Percentiles rank a stretch among this genome's conserved stretches.
phyloP scores from a whole-genome alignment of 2,888 invertebrate genomes.

The Apotomis turbidana region DNA sequence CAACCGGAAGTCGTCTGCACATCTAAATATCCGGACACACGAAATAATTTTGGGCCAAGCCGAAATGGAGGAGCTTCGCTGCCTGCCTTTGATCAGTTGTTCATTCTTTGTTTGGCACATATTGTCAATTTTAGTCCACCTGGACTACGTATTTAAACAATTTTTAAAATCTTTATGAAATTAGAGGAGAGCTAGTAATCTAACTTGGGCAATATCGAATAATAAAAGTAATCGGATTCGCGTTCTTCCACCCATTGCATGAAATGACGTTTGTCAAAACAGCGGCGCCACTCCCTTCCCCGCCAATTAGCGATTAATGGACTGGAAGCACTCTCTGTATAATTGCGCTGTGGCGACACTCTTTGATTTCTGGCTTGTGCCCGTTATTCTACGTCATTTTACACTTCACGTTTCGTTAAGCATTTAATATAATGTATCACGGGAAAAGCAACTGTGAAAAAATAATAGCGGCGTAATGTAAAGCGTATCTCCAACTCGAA shows the following conservation, averaged over 20 bases:
- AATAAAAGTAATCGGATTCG: not conserved
- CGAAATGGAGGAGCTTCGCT: no score
- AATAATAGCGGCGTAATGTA: no score
- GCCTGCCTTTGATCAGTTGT: no score
- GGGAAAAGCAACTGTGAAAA: no score
- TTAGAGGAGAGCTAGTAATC: not conserved
- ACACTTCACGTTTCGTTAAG: not conserved
- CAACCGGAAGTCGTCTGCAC: no score
- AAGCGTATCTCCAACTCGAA: no score
- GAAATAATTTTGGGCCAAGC: no score
- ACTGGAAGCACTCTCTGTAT: conserved; percentile 60
- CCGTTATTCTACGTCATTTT: conserved; percentile 39
- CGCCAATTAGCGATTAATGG: conserved; percentile 70
- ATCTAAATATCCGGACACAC: no score
- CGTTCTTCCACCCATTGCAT: conserved; percentile 2
- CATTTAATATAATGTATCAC: not conserved
- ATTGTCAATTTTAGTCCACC: not conserved
- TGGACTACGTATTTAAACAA: no score
- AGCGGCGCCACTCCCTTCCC: conserved; percentile 44
- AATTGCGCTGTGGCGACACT: conserved; percentile 53
- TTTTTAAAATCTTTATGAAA: not conserved
- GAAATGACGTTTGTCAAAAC: conserved; percentile 37
- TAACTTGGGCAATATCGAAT: conserved; percentile 9
- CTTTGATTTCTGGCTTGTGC: conserved; percentile 55
- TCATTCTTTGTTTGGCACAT: not conserved